A percentile compares a stretch with the other conserved stretches of the same genome.
Conservation (phyloP, 2,888 invertebrate genomes). For the Nemoura dubitans region DNA sequence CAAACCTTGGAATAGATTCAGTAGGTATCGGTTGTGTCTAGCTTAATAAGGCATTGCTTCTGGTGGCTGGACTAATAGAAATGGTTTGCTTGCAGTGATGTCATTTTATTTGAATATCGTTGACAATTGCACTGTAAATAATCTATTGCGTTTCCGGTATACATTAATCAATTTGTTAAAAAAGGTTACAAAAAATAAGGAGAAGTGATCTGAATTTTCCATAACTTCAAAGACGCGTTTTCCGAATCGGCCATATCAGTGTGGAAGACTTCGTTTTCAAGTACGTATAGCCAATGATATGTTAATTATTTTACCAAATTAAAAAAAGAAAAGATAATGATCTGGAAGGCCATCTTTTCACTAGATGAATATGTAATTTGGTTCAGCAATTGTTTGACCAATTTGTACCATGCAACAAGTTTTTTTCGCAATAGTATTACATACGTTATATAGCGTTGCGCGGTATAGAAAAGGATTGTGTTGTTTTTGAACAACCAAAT, state of each 20-base stretch:
- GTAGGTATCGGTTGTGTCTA: not conserved
- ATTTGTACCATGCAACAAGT: not conserved
- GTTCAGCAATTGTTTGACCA: not conserved
- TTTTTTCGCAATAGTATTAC: not conserved
- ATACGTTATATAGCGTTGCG: not conserved
- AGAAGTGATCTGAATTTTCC: not conserved
- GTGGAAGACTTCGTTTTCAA: not conserved
- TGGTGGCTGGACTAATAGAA: not conserved
- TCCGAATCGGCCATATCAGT: not conserved
- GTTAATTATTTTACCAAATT: not conserved
- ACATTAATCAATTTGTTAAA: not conserved
- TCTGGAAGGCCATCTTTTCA: not conserved
- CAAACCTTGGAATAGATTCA: conserved; percentile 12
- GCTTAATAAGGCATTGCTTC: not conserved
- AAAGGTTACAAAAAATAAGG: not conserved
- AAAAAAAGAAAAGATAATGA: not conserved
- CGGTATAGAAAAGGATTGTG: not conserved
- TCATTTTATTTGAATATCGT: not conserved
- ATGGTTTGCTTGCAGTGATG: not conserved
- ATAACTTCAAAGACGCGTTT: not conserved
- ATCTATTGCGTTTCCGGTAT: not conserved
- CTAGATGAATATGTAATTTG: not conserved
- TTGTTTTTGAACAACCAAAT: conserved; percentile 24
- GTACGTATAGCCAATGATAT: not conserved
- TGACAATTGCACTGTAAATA: not conserved